These are phyloP conservation scores for Xiphydria camelus DNA, from an alignment of 2,888 invertebrate genomes.

Conservation along the genomic window DNA sequence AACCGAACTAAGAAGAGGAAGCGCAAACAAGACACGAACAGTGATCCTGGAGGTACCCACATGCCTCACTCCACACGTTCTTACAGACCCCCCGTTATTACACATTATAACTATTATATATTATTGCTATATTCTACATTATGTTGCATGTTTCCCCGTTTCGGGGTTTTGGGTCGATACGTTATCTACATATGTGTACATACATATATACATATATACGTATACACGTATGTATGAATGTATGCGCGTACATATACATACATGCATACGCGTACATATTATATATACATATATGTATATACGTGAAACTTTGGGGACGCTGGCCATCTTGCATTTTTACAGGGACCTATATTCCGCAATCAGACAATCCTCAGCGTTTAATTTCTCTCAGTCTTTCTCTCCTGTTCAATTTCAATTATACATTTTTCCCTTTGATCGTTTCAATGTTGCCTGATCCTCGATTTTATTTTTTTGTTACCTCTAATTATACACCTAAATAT, in stretches of 20 bases:
- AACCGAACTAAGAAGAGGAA: slow-evolving; percentile 99
- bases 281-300: slow-evolving; percentile 18
- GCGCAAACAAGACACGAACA: slow-evolving; percentile 96
- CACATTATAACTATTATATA: slow-evolving; percentile 59
- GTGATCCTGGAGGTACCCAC: slow-evolving; percentile 82
- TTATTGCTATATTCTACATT: slow-evolving; percentile 54
- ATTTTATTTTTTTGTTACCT: slow-evolving; percentile 60
- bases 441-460: slow-evolving; percentile 65
- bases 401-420: slow-evolving; percentile 40
- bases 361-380: slow-evolving; percentile 58
- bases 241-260: slow-evolving; percentile 40
- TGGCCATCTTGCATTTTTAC: slow-evolving; percentile 59
- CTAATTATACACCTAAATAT: slow-evolving; percentile 45
- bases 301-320: slow-evolving; percentile 56
- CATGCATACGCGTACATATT: slow-evolving; percentile 31
- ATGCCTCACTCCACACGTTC: slow-evolving; percentile 58
- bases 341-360: slow-evolving; percentile 57
- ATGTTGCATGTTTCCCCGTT: slow-evolving; percentile 55
- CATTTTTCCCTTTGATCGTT: slow-evolving; percentile 60
- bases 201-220: slow-evolving; percentile 6
- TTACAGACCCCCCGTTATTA: slow-evolving; percentile 50
- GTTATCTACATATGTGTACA: slow-evolving; percentile 3
- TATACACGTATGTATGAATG: slow-evolving; percentile 19
- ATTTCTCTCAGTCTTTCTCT: slow-evolving; percentile 34
- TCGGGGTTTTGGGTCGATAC: slow-evolving; percentile 48